Conservation (phyloP, 2,797 vertebrate genomes). For the Eleutherodactylus coqui region DNA sequence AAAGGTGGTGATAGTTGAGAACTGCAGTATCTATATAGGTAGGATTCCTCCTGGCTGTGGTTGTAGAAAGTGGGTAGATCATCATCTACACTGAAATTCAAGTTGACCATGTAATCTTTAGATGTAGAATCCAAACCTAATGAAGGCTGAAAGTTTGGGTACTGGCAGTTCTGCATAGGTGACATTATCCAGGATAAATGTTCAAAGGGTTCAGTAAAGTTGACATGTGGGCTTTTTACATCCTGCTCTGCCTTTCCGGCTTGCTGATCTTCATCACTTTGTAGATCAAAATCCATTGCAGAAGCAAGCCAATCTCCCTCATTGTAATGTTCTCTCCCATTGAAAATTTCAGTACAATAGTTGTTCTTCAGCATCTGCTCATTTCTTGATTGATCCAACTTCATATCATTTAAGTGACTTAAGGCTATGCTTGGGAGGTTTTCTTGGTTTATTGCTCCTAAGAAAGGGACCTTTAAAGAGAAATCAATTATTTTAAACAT, state of each 20-base stretch:
- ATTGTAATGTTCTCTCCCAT: slow-evolving; percentile 51
- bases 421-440: slow-evolving; percentile 69
- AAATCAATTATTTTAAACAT: neutral
- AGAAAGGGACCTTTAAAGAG: slow-evolving; percentile 69
- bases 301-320: slow-evolving; percentile 61
- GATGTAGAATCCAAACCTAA: slow-evolving; percentile 7
- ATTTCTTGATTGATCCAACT: slow-evolving; percentile 59
- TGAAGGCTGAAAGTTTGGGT: slow-evolving; percentile 58
- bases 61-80: slow-evolving; percentile 2
- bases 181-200: slow-evolving; percentile 62
- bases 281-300: slow-evolving; percentile 56
- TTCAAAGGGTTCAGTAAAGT: slow-evolving; percentile 56
- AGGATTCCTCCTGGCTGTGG: slow-evolving; percentile 46
- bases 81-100: slow-evolving; percentile 30
- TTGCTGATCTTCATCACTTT: neutral
- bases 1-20: slow-evolving; percentile 24
- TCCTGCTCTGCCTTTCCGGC: slow-evolving; percentile 65
- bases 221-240: slow-evolving; percentile 33
- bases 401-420: slow-evolving; percentile 37
- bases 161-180: slow-evolving; percentile 49
- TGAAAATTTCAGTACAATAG: too few species aligned
- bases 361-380: too few species aligned
- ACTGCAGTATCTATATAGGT: neutral
- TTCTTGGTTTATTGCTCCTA: slow-evolving; percentile 67
- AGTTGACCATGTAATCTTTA: slow-evolving; percentile 35